Evolutionary conservation across 2,797 vertebrate genomes (phyloP).

Genomic region (Enteromius thamalakanensis): DNA sequence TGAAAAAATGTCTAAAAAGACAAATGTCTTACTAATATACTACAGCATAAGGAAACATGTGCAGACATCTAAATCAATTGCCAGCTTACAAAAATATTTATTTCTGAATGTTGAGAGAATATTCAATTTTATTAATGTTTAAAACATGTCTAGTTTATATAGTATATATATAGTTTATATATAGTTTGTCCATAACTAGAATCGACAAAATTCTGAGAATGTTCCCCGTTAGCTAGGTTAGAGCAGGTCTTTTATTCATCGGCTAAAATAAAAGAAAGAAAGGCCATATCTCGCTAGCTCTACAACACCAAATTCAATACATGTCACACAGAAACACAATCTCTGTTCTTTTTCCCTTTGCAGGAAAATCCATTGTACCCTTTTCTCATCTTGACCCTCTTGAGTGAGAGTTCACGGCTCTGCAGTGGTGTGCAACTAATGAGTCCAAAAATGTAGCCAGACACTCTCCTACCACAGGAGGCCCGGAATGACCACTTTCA

Average conservation of each 20-base stretch:
- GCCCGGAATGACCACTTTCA: conserved; percentile 56
- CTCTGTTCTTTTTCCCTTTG: conserved; percentile 47
- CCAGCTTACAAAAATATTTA: not conserved
- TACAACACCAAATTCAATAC: not conserved
- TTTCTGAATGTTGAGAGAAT: not conserved
- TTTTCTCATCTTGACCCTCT: conserved; percentile 60
- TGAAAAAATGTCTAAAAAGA: conserved; percentile 25
- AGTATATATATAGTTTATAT: too few relatives aligned
- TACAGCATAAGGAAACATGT: not conserved
- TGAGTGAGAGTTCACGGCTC: conserved; percentile 62
- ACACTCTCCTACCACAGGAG: conserved; percentile 64
- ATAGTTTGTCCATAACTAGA: not conserved
- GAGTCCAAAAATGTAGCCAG: conserved; percentile 72
- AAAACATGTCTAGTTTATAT: not conserved
- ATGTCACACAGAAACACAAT: not conserved
- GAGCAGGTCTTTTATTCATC: not conserved
- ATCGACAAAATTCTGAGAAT: not conserved
- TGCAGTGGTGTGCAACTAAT: conserved; percentile 67
- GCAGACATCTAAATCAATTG: not conserved
- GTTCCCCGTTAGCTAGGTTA: not conserved
- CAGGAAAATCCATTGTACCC: conserved; percentile 34
- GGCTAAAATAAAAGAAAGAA: not conserved
- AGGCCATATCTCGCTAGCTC: not conserved
- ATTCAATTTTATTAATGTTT: not conserved
- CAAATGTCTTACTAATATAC: not conserved